These are phyloP conservation scores for Halocaridina rubra DNA, from an alignment of 2,888 invertebrate species.

Conservation along the genomic window DNA sequence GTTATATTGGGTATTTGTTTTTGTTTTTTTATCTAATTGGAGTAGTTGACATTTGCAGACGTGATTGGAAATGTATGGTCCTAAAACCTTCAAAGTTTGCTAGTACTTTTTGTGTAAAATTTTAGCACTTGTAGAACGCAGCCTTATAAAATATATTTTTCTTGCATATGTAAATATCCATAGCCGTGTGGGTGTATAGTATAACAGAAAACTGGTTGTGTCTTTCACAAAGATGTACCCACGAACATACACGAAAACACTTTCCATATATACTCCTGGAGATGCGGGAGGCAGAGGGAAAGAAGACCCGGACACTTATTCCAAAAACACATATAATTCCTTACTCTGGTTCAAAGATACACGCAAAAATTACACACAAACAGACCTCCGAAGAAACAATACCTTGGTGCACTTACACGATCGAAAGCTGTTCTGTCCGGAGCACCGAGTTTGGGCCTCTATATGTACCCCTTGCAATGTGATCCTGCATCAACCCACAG, in stretches of 20 bases:
- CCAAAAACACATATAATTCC: neutral
- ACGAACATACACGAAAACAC: neutral
- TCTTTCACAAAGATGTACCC: neutral
- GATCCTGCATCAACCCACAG: slow-evolving; percentile 24
- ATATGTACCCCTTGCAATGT: slow-evolving; percentile 57
- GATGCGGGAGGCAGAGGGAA: neutral
- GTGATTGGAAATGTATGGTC: too few species aligned
- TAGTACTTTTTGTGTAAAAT: too few species aligned
- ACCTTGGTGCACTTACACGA: slow-evolving; percentile 22
- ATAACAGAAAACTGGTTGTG: too few species aligned
- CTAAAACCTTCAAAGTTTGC: too few species aligned
- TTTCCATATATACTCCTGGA: neutral
- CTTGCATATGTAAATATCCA: too few species aligned
- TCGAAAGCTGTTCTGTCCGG: slow-evolving; percentile 63
- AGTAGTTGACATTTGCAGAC: too few species aligned
- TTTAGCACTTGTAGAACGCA: too few species aligned
- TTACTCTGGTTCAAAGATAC: neutral
- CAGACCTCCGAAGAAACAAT: neutral
- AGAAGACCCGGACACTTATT: neutral
- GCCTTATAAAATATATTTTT: too few species aligned
- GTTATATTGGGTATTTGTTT: too few species aligned
- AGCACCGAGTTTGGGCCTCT: neutral
- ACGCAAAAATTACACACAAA: neutral
- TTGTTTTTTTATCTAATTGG: too few species aligned
- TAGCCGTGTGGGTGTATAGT: too few species aligned